Evolutionary conservation across 2,113 vertebrate genomes (phyloP).

Genomic region (Lamprologus tigripictilis): DNA sequence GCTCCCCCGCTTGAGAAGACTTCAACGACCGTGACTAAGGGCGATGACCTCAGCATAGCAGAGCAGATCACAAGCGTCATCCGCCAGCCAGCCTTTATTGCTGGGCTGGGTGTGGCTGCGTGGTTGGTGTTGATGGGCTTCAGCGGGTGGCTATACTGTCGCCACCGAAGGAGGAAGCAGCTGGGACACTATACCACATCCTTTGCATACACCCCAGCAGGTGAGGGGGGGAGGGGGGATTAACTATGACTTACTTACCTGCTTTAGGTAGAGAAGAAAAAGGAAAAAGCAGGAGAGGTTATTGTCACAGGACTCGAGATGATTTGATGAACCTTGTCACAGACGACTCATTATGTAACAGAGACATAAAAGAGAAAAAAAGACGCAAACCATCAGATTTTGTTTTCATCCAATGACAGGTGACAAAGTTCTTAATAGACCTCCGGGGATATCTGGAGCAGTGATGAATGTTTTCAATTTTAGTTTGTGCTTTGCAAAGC

Average conservation of each 20-base stretch:
- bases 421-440: constrained; percentile 12
- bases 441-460: not conserved
- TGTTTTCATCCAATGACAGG: not conserved
- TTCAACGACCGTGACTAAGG: constrained; percentile 19
- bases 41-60: constrained; percentile 62
- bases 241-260: not conserved
- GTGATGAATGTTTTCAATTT: constrained; percentile 38
- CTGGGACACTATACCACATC: constrained; percentile 93
- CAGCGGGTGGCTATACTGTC: constrained; percentile 83
- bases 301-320: not conserved
- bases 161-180: constrained; percentile 84
- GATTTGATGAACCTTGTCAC: not conserved
- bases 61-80: constrained; percentile 79
- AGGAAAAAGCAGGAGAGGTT: not conserved
- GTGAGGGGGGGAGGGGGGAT: constrained; percentile 37
- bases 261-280: not conserved
- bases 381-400: not conserved
- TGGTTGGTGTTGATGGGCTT: constrained; percentile 85
- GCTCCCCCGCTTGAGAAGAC: constrained; percentile 35
- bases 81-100: constrained; percentile 85
- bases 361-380: not conserved
- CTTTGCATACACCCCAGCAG: constrained; percentile 88
- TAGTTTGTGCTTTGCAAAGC: not conserved
- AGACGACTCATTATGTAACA: not conserved
- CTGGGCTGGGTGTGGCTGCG: constrained; percentile 79